Evolutionary conservation across 2,113 vertebrate species (phyloP), one percentile per base, ranked within the genome.

Genomic region (Anthoscopus minutus): DNA sequence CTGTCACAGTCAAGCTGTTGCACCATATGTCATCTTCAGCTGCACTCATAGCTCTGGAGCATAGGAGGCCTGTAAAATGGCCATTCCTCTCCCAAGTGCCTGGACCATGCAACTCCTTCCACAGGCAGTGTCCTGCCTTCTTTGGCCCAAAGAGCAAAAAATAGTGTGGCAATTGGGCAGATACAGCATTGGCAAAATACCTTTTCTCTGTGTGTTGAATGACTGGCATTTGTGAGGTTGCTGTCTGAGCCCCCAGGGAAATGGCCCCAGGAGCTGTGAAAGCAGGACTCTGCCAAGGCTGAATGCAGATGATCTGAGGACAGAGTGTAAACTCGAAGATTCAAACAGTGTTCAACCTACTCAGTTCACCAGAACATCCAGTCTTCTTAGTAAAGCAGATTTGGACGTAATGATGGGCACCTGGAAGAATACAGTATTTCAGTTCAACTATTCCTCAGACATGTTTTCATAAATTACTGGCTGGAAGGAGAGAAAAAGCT

Each of bases 1-100:
- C 38, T 54, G 35, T 44, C 27, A 5, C 30, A 31, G 30, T 24
- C 0, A 0, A 50, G 23, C 4, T 62, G n/a, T 47, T 81, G 27
- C 40, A 60, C n/a, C 0, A 0, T 28, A 44, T 4, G 3, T 50
- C 18, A 50, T 37, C 24, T 71, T n/a, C 60, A 77, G 54, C 60
- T 81, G 42, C 37, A 33, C 1, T 35, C n/a, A 51, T 31, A 61
- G 58, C n/a, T 78, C 30, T 70, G 45, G 25, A 64, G 48, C 17
- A 31, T 3, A 42, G 2, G 2, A 47, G 30, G 10, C 16, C 35
- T 76, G 37, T 25, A 35, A 65, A 35, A 27, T 1, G 2, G 6
- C 25, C 6, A 2, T 73, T 86, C 6, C 48, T 69, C 25, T 81
- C 16, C 54, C 27, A 25, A 11, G 35, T 17, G 22, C 53, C 45